Evolutionary conservation across 2,888 invertebrate genomes (phyloP).

Genomic region (Pollenia amentaria): DNA sequence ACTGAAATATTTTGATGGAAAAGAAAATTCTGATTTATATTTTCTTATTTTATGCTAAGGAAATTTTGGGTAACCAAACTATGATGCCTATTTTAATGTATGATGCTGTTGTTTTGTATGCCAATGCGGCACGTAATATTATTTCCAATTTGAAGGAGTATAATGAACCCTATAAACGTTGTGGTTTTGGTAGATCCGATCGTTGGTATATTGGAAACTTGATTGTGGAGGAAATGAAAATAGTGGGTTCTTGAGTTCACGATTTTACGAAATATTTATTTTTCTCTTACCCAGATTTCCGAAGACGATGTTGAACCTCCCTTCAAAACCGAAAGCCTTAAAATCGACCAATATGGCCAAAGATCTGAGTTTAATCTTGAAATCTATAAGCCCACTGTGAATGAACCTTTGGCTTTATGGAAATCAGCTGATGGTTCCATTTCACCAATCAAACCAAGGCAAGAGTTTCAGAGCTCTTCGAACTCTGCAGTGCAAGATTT

Average conservation of each 20-base stretch:
- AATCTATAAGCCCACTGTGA: conserved; percentile 84
- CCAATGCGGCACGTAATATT: conserved; percentile 86
- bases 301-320: conserved; percentile 86
- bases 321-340: conserved; percentile 88
- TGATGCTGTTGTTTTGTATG: conserved; percentile 96
- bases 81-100: conserved; percentile 93
- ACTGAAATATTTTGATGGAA: background rate
- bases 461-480: conserved; percentile 44
- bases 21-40: background rate
- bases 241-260: conserved; percentile 84
- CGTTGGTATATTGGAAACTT: conserved; percentile 87
- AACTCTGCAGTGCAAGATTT: conserved; percentile 84
- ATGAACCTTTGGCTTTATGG: conserved; percentile 84
- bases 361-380: conserved; percentile 85
- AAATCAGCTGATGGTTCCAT: conserved; percentile 81
- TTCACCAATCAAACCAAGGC: conserved; percentile 72
- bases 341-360: conserved; percentile 86
- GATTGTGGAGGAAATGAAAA: conserved; percentile 88
- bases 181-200: conserved; percentile 71
- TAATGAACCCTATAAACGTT: conserved; percentile 77
- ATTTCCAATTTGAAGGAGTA: conserved; percentile 78
- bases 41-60: conserved; percentile 79
- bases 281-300: conserved; percentile 85
- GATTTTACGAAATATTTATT: too few species aligned
- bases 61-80: conserved; percentile 80